Base-by-base conservation (phyloP, 2,797 vertebrate species). In the Netta rufina region DNA sequence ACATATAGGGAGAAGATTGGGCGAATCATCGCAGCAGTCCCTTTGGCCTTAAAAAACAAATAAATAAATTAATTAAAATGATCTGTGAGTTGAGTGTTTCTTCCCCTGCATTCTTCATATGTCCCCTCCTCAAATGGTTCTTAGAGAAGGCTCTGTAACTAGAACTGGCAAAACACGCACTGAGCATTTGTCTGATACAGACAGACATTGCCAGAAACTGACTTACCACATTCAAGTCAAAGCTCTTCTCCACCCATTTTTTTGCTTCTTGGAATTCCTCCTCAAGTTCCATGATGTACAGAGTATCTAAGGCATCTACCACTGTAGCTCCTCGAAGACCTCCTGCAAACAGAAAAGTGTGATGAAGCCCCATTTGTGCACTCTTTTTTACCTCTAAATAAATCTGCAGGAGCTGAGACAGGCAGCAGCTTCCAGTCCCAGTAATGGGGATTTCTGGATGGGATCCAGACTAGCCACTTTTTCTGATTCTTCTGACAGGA, bases 241-340 rank as follows among this genome's bases (percentile, higher is more conserved):
- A 98, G 97, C 96, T 99, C 92, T 97, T 98, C 96, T 98, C 97
- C 83, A 99, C 98, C 99, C 99, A 99, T 77, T 98, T 97, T 97
- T 98, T 99, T 88, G 99, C 99, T 84, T 99, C 99, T 30, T 98
- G 98, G 95, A 99, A 99, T 89, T 99, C 99, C 30, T 99, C 98
- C 95, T 98, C 98, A 78, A 99, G 95, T 77, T 99, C 99, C 99
- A 99, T 99, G 95, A 99, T 98, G 91, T 99, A 99, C 39, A 99
- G 98, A 0, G 99, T 99, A 73, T 99, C 99, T 73, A 99, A 98
- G 36, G 99, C 99, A 83, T 99, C 99, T 1, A 99, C 98, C 93
- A 99, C 98, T 1, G 99, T 99, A 3, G 99, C 99, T 96, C 99
- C 99, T 83, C 98, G 98, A 90, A 99, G 98, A 53, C 99, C 99